Conservation (phyloP, 1,140 invertebrate genomes). For the Chymomyza costata region DNA sequence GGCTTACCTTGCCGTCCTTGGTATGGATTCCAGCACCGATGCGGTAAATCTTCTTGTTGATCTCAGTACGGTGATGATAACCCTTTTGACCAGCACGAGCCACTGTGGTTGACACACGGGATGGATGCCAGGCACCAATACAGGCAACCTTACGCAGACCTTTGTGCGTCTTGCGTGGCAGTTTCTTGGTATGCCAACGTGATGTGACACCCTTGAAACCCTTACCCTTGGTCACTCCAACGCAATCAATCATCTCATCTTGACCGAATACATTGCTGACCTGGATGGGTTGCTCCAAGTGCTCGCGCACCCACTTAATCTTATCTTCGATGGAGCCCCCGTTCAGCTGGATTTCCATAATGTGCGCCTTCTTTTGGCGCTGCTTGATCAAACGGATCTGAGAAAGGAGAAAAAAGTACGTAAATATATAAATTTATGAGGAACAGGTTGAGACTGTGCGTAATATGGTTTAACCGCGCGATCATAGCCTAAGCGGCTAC, state of each 20-base stretch:
- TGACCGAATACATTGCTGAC: constrained; percentile 93
- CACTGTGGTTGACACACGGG: constrained; percentile 98
- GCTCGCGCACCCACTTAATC: constrained; percentile 96
- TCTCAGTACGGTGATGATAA: constrained; percentile 99
- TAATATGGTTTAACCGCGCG: constrained; percentile 84
- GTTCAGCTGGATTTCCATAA: constrained; percentile 99
- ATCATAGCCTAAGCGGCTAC: constrained; percentile 81
- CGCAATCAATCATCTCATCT: constrained; percentile 99
- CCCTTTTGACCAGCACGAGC: constrained; percentile 99
- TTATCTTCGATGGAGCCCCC: constrained; percentile 97
- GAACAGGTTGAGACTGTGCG: constrained; percentile 76
- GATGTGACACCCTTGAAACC: constrained; percentile 99
- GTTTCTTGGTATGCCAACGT: constrained; percentile 99
- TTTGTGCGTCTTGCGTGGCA: constrained; percentile 99
- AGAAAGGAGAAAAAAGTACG: neutral
- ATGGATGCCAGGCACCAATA: constrained; percentile 99
- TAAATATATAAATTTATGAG: no score
- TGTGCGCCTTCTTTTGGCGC: constrained; percentile 99
- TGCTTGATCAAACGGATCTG: constrained; percentile 98
- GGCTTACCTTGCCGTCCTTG: constrained; percentile 92
- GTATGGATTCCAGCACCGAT: constrained; percentile 94
- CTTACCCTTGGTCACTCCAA: constrained; percentile 99
- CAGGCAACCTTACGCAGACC: constrained; percentile 99
- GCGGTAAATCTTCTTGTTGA: constrained; percentile 99
- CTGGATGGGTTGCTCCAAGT: constrained; percentile 96